A percentile compares a stretch with the other conserved stretches of the same genome.
phyloP scores from a whole-genome alignment of 2,888 invertebrate species.

The Pachydiplax longipennis region DNA sequence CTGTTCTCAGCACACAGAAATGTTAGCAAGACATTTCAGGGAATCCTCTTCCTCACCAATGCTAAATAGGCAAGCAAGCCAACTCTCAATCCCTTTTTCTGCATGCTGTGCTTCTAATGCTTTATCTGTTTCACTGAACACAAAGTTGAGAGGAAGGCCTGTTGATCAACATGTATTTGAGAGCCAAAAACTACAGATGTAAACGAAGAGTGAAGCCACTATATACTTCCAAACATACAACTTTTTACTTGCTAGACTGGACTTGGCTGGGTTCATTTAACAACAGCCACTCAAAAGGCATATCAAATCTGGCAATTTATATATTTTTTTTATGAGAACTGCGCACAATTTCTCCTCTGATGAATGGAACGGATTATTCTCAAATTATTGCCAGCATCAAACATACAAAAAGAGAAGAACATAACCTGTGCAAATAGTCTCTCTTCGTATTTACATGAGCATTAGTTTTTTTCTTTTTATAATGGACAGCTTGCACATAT shows the following conservation, averaged over 20 bases:
- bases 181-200: constrained; percentile 31
- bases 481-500: constrained; percentile 39
- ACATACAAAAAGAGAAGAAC: constrained; percentile 48
- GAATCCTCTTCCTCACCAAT: background rate
- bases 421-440: constrained; percentile 37
- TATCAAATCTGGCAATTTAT: constrained; percentile 26
- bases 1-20: constrained; percentile 3
- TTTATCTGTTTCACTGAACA: background rate
- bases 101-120: background rate
- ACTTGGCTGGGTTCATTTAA: background rate
- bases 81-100: background rate
- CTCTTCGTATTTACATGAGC: constrained; percentile 43
- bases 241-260: constrained; percentile 5
- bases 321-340: background rate
- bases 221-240: background rate
- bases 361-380: constrained; percentile 50
- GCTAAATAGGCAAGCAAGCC: background rate
- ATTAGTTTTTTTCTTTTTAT: constrained; percentile 16
- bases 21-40: background rate
- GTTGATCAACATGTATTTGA: constrained; percentile 6
- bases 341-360: constrained; percentile 7
- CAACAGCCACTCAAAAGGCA: constrained; percentile 23
- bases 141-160: background rate
- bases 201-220: constrained; percentile 30
- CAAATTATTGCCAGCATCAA: constrained; percentile 51